Evolutionary conservation across 2,113 vertebrate species (phyloP).

Genomic region (Glaucomys volans): DNA sequence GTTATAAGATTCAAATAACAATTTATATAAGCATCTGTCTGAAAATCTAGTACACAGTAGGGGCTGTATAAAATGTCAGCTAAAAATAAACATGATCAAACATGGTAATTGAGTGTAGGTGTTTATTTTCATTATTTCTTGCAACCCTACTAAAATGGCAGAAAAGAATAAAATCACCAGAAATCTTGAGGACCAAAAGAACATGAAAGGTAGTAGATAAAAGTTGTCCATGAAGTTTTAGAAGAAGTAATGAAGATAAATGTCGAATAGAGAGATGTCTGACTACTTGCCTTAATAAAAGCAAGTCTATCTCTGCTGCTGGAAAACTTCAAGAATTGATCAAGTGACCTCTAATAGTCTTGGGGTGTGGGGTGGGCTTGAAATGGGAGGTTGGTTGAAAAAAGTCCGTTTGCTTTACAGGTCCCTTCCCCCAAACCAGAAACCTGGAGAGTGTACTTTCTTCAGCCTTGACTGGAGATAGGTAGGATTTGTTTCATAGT

Average conservation of each 20-base stretch:
- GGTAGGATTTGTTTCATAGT: not conserved
- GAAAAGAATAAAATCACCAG: not conserved
- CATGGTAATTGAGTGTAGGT: not conserved
- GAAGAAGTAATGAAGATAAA: not conserved
- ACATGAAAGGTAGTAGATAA: not conserved
- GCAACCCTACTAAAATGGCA: constrained; percentile 4
- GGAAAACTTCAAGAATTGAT: not conserved
- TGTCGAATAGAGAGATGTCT: not conserved
- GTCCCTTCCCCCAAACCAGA: not conserved
- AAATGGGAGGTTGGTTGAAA: constrained; percentile 12
- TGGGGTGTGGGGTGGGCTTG: not conserved
- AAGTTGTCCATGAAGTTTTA: constrained; percentile 7
- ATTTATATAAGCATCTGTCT: not conserved
- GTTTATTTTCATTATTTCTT: constrained; percentile 29
- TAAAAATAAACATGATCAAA: constrained; percentile 50
- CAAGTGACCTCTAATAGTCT: not conserved
- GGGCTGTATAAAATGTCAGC: constrained; percentile 4
- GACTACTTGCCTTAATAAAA: constrained; percentile 32
- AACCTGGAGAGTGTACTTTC: not conserved
- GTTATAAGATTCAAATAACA: constrained; percentile 1
- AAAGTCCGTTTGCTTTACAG: not conserved
- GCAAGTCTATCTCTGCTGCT: not conserved
- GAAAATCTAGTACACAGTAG: not conserved
- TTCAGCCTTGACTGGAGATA: not conserved
- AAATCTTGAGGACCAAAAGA: constrained; percentile 46